phyloP scores from a whole-genome alignment of 2,888 invertebrate genomes.

The Caenorhabditis sulstoni region DNA sequence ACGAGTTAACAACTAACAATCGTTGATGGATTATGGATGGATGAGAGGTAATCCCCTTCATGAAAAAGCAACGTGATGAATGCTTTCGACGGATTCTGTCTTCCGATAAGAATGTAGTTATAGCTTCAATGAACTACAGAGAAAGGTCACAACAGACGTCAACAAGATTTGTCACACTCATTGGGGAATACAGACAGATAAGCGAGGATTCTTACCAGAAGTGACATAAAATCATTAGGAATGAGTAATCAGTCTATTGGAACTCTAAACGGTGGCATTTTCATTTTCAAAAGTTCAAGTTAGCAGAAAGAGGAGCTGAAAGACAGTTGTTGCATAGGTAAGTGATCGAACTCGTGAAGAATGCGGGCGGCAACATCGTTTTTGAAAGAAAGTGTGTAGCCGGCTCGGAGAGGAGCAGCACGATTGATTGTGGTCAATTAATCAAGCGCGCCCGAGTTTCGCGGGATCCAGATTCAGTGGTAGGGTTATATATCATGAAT shows the following conservation, averaged over 20 bases:
- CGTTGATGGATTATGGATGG: too few species aligned
- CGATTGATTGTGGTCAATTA: constrained; percentile 48
- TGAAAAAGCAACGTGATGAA: too few species aligned
- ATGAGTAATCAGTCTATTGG: not conserved
- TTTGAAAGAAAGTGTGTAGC: constrained; percentile 30
- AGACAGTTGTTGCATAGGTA: constrained; percentile 50
- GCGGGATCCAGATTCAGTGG: constrained; percentile 25
- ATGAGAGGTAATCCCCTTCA: too few species aligned
- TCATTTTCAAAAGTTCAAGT: constrained; percentile 52
- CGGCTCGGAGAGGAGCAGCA: constrained; percentile 26
- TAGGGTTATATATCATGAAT: constrained; percentile 43
- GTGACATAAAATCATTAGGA: too few species aligned
- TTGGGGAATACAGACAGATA: not conserved
- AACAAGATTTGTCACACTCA: not conserved
- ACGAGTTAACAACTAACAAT: too few species aligned
- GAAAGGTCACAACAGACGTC: not conserved
- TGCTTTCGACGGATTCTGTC: too few species aligned
- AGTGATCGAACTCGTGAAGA: constrained; percentile 37
- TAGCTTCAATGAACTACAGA: not conserved
- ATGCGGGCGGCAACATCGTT: constrained; percentile 31
- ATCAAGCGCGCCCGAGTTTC: constrained; percentile 19
- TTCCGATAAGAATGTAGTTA: not conserved
- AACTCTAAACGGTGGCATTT: constrained; percentile 14
- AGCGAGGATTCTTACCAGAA: too few species aligned
- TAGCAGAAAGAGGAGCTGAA: constrained; percentile 8